These are phyloP conservation scores for Pholis gunnellus DNA, from an alignment of 2,113 vertebrate genomes.

Conservation along the genomic window DNA sequence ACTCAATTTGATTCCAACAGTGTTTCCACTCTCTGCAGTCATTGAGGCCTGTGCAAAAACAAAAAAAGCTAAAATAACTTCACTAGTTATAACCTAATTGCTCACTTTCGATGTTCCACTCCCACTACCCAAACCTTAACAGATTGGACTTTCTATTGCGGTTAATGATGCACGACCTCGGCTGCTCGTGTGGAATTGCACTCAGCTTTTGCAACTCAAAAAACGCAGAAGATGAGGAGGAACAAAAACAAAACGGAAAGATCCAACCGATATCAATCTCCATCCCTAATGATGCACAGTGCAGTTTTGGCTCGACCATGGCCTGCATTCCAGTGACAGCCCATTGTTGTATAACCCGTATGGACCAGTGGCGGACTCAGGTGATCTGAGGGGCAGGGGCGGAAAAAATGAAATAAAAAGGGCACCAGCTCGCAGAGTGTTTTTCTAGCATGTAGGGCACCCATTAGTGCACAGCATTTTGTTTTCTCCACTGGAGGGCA, in stretches of 20 bases:
- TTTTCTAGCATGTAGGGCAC: not conserved
- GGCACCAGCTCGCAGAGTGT: not conserved
- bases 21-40: not conserved
- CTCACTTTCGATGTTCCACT: constrained; percentile 17
- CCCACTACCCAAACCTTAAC: constrained; percentile 11
- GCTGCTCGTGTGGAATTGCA: constrained; percentile 20
- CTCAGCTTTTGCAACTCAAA: constrained; percentile 20
- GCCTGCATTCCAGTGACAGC: constrained; percentile 34
- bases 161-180: constrained; percentile 37
- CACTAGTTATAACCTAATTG: constrained; percentile 7
- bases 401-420: not conserved
- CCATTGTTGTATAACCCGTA: constrained; percentile 29
- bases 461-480: not conserved
- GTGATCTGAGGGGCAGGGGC: not conserved
- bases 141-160: constrained; percentile 26
- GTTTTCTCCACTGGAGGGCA: not conserved
- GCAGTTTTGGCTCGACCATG: constrained; percentile 37
- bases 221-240: constrained; percentile 7
- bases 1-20: constrained; percentile 13
- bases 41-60: not conserved
- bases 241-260: constrained; percentile 21
- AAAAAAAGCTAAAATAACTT: not conserved
- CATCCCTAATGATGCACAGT: constrained; percentile 11
- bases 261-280: not conserved
- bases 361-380: not conserved